Percentiles rank a stretch among this genome's conserved stretches.
Evolutionary conservation across 2,888 invertebrate genomes (phyloP).

Genomic region (Heliconius aoede): DNA sequence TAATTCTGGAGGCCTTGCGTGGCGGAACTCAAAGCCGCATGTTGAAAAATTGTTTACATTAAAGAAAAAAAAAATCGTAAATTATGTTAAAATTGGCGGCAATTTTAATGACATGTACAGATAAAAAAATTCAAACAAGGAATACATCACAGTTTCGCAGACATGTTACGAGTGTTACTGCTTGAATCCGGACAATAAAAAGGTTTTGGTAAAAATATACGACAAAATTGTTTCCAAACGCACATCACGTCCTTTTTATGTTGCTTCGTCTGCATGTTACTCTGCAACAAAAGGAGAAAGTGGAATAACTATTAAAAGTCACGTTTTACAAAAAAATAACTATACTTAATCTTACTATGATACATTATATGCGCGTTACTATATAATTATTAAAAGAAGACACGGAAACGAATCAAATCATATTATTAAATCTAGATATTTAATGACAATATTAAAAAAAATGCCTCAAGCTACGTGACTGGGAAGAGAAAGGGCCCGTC

Average conservation of each 20-base stretch:
- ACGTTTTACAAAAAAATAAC: neutral
- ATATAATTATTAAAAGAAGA: too few relatives aligned
- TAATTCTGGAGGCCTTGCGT: too few relatives aligned
- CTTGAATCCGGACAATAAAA: slow-evolving; percentile 60
- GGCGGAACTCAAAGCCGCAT: too few relatives aligned
- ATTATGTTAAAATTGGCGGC: neutral
- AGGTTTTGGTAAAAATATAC: slow-evolving; percentile 64
- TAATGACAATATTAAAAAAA: neutral
- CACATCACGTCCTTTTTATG: slow-evolving; percentile 60
- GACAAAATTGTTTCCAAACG: slow-evolving; percentile 68
- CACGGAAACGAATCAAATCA: too few relatives aligned
- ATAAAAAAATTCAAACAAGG: neutral
- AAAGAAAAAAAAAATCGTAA: neutral
- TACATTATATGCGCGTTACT: neutral
- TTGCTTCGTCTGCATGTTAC: slow-evolving; percentile 59
- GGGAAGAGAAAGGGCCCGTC: neutral
- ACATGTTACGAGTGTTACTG: slow-evolving; percentile 42
- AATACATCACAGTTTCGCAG: slow-evolving; percentile 39
- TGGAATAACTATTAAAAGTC: slow-evolving; percentile 8
- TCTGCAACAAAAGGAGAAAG: slow-evolving; percentile 45
- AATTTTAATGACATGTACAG: neutral
- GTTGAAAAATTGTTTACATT: neutral
- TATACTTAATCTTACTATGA: neutral
- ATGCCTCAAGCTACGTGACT: neutral
- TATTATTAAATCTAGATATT: neutral